phyloP scores from a whole-genome alignment of 2,888 invertebrate genomes.

The Gastrophysa polygoni region DNA sequence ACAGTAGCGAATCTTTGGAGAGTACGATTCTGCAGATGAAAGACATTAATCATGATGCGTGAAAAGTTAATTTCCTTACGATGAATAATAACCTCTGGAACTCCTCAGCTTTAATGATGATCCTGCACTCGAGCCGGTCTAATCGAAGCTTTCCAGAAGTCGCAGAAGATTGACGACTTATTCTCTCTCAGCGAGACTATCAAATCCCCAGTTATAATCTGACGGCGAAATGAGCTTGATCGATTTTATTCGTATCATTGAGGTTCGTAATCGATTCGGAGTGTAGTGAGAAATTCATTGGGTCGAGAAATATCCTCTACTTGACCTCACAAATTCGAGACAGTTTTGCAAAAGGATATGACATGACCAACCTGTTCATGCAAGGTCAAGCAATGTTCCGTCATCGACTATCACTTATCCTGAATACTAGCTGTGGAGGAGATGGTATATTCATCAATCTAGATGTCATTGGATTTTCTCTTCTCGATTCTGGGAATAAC shows the following conservation, averaged over 20 bases:
- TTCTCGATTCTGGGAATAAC: no score
- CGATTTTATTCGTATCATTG: background rate
- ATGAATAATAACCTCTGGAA: slow-evolving; percentile 18
- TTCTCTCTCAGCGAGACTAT: background rate
- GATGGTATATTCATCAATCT: no score
- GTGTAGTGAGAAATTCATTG: background rate
- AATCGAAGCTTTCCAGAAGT: slow-evolving; percentile 4
- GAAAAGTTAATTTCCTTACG: slow-evolving; percentile 21
- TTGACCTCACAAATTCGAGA: no score
- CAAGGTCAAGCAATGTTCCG: no score
- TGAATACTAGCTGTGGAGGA: no score
- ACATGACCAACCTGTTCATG: no score
- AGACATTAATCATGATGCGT: slow-evolving; percentile 20
- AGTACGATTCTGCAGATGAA: slow-evolving; percentile 13
- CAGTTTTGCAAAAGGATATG: no score
- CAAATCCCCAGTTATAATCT: background rate
- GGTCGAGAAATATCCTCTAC: no score
- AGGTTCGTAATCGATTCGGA: background rate
- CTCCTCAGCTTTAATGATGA: slow-evolving; percentile 19
- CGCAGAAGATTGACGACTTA: background rate
- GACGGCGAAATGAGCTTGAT: background rate
- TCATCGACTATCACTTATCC: no score
- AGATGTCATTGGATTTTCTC: no score
- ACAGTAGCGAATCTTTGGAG: background rate
- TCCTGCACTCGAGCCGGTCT: slow-evolving; percentile 8